phyloP scores from a whole-genome alignment of 2,797 vertebrate genomes.

The Helostoma temminkii region DNA sequence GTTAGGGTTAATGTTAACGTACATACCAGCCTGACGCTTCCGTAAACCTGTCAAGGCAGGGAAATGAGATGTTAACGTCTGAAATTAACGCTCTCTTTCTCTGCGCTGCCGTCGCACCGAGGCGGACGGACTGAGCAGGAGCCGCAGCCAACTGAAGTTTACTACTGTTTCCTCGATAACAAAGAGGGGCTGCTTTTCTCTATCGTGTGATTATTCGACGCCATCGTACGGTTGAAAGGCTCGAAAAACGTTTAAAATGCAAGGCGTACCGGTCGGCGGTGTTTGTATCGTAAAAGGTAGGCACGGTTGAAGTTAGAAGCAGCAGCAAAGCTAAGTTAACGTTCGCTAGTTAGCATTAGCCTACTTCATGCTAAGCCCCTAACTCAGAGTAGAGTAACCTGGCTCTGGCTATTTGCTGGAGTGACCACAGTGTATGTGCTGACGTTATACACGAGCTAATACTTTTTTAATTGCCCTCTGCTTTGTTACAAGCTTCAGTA shows the following conservation, averaged over 20 bases:
- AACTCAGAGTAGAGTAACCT: conserved; percentile 9
- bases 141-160: conserved; percentile 69
- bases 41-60: conserved; percentile 34
- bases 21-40: not conserved
- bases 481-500: not conserved
- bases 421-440: not conserved
- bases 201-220: conserved; percentile 59
- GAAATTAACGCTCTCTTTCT: conserved; percentile 30
- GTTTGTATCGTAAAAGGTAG: conserved; percentile 64
- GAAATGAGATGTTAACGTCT: conserved; percentile 69
- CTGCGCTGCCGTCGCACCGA: not conserved
- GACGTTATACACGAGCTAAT: not conserved
- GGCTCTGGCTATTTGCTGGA: conserved; percentile 67
- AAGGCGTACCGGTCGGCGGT: not conserved
- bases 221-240: not conserved
- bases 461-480: not conserved
- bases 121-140: conserved; percentile 41
- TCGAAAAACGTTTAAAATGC: conserved; percentile 24
- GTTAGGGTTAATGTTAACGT: not conserved
- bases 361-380: conserved; percentile 46
- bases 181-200: conserved; percentile 23
- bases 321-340: conserved; percentile 44
- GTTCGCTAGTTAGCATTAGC: conserved; percentile 70
- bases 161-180: conserved; percentile 62
- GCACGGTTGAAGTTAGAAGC: conserved; percentile 34